Evolutionary conservation across 2,797 vertebrate species (phyloP).

Genomic region (Pygocentrus nattereri): DNA sequence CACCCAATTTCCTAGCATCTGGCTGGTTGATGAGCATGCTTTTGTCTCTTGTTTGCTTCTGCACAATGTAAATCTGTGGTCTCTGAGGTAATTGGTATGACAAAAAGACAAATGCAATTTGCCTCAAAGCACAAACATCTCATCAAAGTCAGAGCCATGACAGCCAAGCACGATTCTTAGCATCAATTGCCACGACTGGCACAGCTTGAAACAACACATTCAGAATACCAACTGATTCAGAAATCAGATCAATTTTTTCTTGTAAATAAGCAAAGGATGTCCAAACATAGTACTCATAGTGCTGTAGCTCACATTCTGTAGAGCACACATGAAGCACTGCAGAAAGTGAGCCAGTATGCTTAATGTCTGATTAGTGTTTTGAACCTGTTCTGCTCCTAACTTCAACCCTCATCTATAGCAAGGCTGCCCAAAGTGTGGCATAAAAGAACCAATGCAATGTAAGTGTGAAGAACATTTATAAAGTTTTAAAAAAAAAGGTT

Average conservation of each 20-base stretch:
- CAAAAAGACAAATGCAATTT: slow-evolving; percentile 62
- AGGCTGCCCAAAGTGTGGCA: too few relatives aligned
- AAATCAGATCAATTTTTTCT: background rate
- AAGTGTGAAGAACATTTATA: background rate
- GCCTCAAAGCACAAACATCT: slow-evolving; percentile 60
- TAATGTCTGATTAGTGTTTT: background rate
- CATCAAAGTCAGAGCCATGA: slow-evolving; percentile 54
- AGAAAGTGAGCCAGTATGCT: too few relatives aligned
- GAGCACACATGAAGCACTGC: background rate
- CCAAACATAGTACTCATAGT: background rate
- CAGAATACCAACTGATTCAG: slow-evolving; percentile 36
- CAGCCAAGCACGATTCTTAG: slow-evolving; percentile 52
- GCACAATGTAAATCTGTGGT: slow-evolving; percentile 47
- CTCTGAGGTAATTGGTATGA: slow-evolving; percentile 60
- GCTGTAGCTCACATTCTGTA: background rate
- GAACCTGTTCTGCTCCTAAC: background rate
- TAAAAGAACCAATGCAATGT: background rate
- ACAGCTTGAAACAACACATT: slow-evolving; percentile 49
- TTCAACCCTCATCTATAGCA: too few relatives aligned
- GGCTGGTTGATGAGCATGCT: slow-evolving; percentile 38
- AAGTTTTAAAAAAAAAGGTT: background rate
- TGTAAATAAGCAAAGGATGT: background rate
- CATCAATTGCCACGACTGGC: slow-evolving; percentile 50
- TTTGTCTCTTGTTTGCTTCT: slow-evolving; percentile 58
- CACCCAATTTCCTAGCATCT: slow-evolving; percentile 39